Base-by-base conservation (phyloP, 2,113 vertebrate species). In the Protomyctophum bolini region DNA sequence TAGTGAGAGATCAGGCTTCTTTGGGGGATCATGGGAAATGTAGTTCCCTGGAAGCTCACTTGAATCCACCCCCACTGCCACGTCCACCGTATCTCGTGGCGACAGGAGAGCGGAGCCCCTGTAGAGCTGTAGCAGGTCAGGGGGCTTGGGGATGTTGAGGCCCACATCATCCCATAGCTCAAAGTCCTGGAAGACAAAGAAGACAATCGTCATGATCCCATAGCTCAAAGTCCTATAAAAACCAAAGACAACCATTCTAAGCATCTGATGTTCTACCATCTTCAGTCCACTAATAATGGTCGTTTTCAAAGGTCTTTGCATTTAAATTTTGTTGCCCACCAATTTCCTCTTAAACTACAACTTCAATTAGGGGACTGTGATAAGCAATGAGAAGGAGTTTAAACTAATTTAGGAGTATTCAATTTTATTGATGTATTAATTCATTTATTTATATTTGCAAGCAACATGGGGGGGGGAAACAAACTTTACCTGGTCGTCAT, bases 101-200 rank as follows among this genome's bases (percentile, higher is more conserved):
- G 93, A 76, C 46, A 92, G 67, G 0, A 92, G 92, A 77, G 95
- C 92, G 79, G 92, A 93, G 70, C 97, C 96, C 83, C 98, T 94
- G 83, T 99, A 99, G 48, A 99, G 95, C 75, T 98, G 96, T 8
- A 99, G 52, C 65, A 99, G 92, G 80, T 96, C 97, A 50, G 97
- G 96, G 51, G 98, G 98, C 83, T 99, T 99, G 7, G 98, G 97
- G 88, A 96, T 98, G 89, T 99, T 99, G 84, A 99, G 91, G 52
- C 98, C 98, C 72, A 99, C 98, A 68, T 99, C 98, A 85, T 99
- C 97, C 98, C 98, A 99, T 73, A 99, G 85, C 87, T 99, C 98
- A 93, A 98, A 99, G 93, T 99, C 98, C 98, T 99, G 85, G n/a
- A 15, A 79, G 80, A 47, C 4, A 61, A 55, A 6, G 57, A 60